phyloP scores from a whole-genome alignment of 2,888 invertebrate species.

The Ophonus ardosiacus region DNA sequence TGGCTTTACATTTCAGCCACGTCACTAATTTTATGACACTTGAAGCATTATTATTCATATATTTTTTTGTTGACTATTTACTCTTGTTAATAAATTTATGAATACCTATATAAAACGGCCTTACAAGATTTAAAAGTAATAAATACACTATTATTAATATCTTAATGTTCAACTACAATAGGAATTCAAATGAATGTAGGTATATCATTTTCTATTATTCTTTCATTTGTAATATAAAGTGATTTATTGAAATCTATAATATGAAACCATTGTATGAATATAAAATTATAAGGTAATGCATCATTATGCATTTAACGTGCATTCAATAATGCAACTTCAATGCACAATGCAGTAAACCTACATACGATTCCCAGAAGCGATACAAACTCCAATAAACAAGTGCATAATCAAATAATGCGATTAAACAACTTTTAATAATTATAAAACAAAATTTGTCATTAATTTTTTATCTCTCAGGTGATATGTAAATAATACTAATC shows the following conservation, averaged over 20 bases:
- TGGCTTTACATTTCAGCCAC: too few species aligned
- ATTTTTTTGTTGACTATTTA: too few species aligned
- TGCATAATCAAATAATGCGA: not conserved
- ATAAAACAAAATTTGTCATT: not conserved
- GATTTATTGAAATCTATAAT: not conserved
- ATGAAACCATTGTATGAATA: not conserved
- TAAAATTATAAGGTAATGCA: not conserved
- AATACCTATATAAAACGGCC: too few species aligned
- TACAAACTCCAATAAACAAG: not conserved
- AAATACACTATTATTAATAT: too few species aligned
- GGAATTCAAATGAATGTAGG: too few species aligned
- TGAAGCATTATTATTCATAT: too few species aligned
- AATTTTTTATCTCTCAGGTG: not conserved
- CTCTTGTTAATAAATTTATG: too few species aligned
- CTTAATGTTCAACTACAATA: too few species aligned
- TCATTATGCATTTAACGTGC: slow-evolving; percentile 15
- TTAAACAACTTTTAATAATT: not conserved
- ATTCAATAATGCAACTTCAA: slow-evolving; percentile 6
- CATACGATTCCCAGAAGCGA: not conserved
- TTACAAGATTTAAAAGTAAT: too few species aligned
- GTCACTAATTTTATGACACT: too few species aligned
- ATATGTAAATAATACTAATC: not conserved
- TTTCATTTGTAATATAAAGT: not conserved
- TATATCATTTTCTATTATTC: too few species aligned
- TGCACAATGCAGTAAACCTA: not conserved